A percentile compares a stretch with the other conserved stretches of the same genome.
These are phyloP conservation scores for Illadopsis cleaveri DNA, from an alignment of 2,113 vertebrate genomes.

Conservation along the genomic window DNA sequence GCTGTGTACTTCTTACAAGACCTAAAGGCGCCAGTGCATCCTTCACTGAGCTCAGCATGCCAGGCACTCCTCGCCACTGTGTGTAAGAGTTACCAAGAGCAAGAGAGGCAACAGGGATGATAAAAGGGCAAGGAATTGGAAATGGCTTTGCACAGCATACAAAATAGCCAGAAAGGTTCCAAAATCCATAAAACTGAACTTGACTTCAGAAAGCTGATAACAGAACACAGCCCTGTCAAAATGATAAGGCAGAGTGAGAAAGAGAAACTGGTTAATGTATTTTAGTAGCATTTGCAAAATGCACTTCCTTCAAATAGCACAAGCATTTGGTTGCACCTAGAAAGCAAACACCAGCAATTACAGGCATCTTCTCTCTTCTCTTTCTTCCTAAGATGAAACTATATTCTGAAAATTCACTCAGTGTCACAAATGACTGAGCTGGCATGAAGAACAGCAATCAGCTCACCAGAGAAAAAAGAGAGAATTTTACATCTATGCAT, in stretches of 20 bases:
- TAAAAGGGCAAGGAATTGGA: rapidly evolving
- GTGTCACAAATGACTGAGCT: neutral
- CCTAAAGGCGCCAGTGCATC: neutral
- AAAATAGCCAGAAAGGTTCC: neutral
- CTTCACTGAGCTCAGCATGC: neutral
- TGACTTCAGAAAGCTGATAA: neutral
- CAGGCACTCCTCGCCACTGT: neutral
- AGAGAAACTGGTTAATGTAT: neutral
- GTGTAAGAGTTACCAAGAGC: neutral
- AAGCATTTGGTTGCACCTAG: neutral
- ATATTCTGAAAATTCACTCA: neutral
- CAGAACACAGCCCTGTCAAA: neutral
- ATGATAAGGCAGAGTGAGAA: neutral
- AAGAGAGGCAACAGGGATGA: neutral
- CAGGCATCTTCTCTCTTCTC: neutral
- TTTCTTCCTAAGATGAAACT: neutral
- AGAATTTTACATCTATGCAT: neutral
- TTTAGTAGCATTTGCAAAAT: neutral
- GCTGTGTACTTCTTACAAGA: neutral
- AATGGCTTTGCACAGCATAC: neutral
- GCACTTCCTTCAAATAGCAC: neutral
- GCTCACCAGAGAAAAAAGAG: neutral
- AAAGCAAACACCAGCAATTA: neutral
- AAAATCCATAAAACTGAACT: neutral
- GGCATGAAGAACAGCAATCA: neutral